Conservation (phyloP, 2,888 invertebrate genomes). For the Colostygia pectinataria region DNA sequence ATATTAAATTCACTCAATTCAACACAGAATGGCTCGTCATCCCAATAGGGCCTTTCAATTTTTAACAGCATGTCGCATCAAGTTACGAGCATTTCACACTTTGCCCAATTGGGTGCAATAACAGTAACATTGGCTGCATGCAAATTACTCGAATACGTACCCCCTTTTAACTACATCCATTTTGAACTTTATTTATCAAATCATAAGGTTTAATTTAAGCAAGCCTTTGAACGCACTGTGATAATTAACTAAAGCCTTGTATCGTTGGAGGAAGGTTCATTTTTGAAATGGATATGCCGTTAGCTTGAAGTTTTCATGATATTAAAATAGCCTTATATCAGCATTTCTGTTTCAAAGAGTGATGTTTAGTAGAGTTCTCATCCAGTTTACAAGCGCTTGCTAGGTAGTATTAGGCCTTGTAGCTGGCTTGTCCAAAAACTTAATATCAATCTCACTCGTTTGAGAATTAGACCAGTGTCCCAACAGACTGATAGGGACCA, state of each 20-base stretch:
- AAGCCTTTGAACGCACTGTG: background rate
- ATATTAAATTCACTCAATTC: conserved; percentile 25
- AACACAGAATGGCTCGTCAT: conserved; percentile 25
- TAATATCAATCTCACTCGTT: no score
- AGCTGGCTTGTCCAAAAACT: no score
- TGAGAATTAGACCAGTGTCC: no score
- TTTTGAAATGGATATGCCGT: background rate
- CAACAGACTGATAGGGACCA: no score
- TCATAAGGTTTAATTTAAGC: background rate
- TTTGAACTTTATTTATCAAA: conserved; percentile 2
- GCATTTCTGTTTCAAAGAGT: conserved; percentile 42
- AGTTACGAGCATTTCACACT: conserved; percentile 32
- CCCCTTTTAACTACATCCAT: background rate
- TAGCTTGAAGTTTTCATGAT: conserved; percentile 13
- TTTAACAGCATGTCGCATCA: conserved; percentile 32
- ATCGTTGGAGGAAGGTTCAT: conserved; percentile 12
- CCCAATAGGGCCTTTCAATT: conserved; percentile 32
- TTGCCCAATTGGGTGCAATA: conserved; percentile 36
- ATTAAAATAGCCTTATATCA: conserved; percentile 31
- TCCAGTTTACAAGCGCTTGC: conserved; percentile 31
- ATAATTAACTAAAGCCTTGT: conserved; percentile 8
- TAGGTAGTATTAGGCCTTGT: conserved; percentile 22
- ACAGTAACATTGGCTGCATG: conserved; percentile 36
- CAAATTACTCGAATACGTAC: conserved; percentile 23
- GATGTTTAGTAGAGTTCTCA: conserved; percentile 16